Evolutionary conservation across 2,888 invertebrate species (phyloP).

Genomic region (Alviniconcha strummeri): DNA sequence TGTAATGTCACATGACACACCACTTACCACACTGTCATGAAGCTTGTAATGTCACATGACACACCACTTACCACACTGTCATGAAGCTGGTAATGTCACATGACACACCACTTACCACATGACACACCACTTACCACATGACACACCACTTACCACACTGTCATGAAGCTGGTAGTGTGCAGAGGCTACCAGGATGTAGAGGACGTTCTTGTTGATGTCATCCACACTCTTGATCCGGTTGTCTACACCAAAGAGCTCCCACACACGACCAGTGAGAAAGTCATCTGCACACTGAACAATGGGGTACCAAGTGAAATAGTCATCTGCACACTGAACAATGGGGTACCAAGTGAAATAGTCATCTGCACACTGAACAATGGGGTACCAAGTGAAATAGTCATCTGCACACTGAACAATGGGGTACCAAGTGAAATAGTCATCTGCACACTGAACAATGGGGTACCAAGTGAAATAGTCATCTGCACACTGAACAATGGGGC

Average conservation of each 20-base stretch:
- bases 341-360: not conserved
- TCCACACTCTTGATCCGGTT: not conserved
- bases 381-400: not conserved
- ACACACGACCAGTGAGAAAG: slow-evolving; percentile 4
- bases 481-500: no score
- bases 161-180: not conserved
- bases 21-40: no score
- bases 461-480: no score
- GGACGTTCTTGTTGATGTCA: not conserved
- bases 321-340: not conserved
- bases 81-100: no score
- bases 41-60: no score
- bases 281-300: slow-evolving; percentile 18
- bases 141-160: not conserved
- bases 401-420: not conserved
- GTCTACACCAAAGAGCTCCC: not conserved
- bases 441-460: not conserved
- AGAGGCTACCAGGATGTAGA: not conserved
- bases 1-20: no score
- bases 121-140: no score
- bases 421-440: not conserved
- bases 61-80: no score
- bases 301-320: not conserved
- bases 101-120: no score
- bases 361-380: not conserved